Evolutionary conservation across 2,113 vertebrate genomes (phyloP).

Genomic region (Okapia johnstoni): DNA sequence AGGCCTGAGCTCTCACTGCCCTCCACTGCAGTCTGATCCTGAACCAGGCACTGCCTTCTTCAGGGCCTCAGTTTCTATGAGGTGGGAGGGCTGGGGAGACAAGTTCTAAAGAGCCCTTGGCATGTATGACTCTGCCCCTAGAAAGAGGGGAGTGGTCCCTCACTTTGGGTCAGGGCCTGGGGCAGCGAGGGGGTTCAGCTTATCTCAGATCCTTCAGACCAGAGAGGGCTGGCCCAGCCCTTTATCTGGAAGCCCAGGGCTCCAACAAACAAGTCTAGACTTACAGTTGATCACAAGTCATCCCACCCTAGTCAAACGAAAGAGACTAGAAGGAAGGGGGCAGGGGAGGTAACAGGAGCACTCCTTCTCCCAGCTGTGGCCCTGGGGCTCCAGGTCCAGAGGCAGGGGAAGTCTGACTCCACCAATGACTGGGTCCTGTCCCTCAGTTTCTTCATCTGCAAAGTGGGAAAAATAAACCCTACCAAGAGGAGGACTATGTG

Average conservation of each 20-base stretch:
- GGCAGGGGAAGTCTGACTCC: background rate
- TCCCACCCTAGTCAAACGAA: background rate
- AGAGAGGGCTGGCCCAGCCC: background rate
- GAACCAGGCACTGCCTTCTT: background rate
- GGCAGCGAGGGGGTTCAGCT: background rate
- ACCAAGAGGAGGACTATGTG: background rate
- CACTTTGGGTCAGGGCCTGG: background rate
- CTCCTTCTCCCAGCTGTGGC: background rate
- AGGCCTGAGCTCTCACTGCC: background rate
- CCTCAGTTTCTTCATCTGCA: background rate
- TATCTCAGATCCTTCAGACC: conserved; percentile 13
- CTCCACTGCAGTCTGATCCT: background rate
- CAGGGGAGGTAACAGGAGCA: background rate
- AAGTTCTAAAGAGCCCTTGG: background rate
- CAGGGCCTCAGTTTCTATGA: background rate
- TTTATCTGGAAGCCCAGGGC: conserved; percentile 33
- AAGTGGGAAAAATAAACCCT: background rate
- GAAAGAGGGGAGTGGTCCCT: background rate
- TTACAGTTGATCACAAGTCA: background rate
- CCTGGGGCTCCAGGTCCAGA: background rate
- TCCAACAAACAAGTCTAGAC: background rate
- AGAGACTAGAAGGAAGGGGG: background rate
- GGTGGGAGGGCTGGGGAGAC: background rate
- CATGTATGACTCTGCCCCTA: background rate
- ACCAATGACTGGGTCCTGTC: background rate